Evolutionary conservation across 53 echinoderm and acorn worm species (phyloP), one percentile per base, ranked within the genome.

Genomic region (Crossaster papposus): DNA sequence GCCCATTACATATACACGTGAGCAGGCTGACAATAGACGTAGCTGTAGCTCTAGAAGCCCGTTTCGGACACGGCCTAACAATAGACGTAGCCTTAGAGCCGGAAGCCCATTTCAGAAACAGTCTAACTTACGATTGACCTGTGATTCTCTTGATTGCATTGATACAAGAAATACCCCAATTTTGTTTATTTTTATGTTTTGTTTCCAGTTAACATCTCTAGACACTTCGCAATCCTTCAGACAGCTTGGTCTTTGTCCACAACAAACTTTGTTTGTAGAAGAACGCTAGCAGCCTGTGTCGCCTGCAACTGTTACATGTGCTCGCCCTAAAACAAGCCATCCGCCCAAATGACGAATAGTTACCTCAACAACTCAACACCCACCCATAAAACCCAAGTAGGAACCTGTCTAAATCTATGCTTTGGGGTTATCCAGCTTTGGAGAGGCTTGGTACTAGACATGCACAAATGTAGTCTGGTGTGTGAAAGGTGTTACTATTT

Each of bases 231-330:
- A 95, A 53, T 89, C 92, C 23, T 91, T 97, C 17, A 94, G 91
- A 70, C 86, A 94, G 35, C 88, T 91, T 2, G 94, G 93, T 54
- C 89, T 97, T 7, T 97, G 92, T 85, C 97, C 97, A 50, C 97
- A 97, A 76, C 95, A 97, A 64, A 97, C 97, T n/a, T 86, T 97
- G 24, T 95, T 95, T 64, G 85, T 97, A 6, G 97, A 97, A 51
- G 97, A 97, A 72, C 95, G 94, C 31, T 95, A 77, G 71, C 53
- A 23, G 11, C 38, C 3, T 23, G 3, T 20, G 78, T 51, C 23
- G n/a, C 24, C 50, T 23, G 10, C 68, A 10, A 14, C 68, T 24
- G 2, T 11, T 44, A 51, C 78, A 78, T 50, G 78, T 51, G 51
- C 78, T 78, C 78, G 34, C 26, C 76, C 34, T 78, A 5, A 78